Conservation (phyloP, 2,113 vertebrate genomes). For the Bubo blakistoni region DNA sequence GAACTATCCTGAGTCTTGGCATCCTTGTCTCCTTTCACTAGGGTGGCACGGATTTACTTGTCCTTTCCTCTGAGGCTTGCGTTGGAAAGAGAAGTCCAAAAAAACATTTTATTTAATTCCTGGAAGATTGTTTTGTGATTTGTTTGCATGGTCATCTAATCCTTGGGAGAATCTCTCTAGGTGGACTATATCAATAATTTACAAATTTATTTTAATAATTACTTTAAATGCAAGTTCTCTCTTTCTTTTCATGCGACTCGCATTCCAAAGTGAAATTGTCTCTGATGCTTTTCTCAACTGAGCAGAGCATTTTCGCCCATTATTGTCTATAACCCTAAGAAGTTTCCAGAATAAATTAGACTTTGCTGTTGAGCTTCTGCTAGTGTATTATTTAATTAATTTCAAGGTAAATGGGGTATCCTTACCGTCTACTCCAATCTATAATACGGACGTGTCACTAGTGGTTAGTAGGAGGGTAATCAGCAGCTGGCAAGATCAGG, state of each 20-base stretch:
- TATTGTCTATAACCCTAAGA: background rate
- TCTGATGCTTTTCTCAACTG: background rate
- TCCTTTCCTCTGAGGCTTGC: background rate
- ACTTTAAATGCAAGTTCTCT: background rate
- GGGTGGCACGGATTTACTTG: background rate
- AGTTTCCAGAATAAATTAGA: background rate
- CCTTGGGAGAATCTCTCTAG: background rate
- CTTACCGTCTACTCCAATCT: background rate
- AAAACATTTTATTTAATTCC: background rate
- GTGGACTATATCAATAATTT: background rate
- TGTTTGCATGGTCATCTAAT: background rate
- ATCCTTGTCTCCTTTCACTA: background rate
- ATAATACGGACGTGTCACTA: background rate
- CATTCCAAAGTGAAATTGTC: background rate
- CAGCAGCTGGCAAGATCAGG: slow-evolving; percentile 7
- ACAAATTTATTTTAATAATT: background rate
- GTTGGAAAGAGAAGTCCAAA: background rate
- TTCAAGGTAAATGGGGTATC: background rate
- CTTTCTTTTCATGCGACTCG: background rate
- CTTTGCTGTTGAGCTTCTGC: background rate
- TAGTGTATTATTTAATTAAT: background rate
- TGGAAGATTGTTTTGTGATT: background rate
- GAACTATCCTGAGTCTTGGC: background rate
- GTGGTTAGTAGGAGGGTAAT: background rate
- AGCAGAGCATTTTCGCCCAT: background rate